Conservation (phyloP, 2,113 vertebrate genomes). For the Castor canadensis region DNA sequence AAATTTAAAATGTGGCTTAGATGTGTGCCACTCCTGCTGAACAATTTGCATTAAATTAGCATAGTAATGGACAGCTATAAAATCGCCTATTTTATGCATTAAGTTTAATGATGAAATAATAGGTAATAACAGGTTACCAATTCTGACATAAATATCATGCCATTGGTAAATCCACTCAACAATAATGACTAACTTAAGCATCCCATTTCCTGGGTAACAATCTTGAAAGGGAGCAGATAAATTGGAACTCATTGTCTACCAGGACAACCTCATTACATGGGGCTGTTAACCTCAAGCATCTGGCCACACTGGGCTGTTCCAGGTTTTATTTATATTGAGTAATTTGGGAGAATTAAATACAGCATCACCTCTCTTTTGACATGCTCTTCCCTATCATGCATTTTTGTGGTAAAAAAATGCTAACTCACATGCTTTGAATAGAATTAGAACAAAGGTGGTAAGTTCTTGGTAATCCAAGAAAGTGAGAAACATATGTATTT, state of each 20-base stretch:
- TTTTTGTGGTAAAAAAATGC: slow-evolving; percentile 55
- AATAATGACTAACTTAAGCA: slow-evolving; percentile 24
- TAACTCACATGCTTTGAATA: slow-evolving; percentile 51
- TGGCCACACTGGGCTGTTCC: slow-evolving; percentile 5
- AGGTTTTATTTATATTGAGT: slow-evolving; percentile 52
- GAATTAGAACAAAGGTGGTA: slow-evolving; percentile 66
- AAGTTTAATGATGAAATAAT: slow-evolving; percentile 75
- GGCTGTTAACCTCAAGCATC: slow-evolving; percentile 19
- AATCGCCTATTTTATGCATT: slow-evolving; percentile 54
- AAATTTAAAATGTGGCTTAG: background rate
- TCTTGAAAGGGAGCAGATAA: slow-evolving; percentile 46
- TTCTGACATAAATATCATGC: slow-evolving; percentile 49
- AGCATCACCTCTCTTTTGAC: slow-evolving; percentile 50
- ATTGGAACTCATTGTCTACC: slow-evolving; percentile 37
- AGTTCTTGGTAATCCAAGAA: slow-evolving; percentile 74
- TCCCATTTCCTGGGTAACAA: slow-evolving; percentile 28
- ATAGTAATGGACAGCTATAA: slow-evolving; percentile 60
- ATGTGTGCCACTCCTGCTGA: background rate
- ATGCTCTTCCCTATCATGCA: slow-evolving; percentile 42
- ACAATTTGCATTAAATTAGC: slow-evolving; percentile 69
- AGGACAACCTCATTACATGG: background rate
- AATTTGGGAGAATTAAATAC: slow-evolving; percentile 55
- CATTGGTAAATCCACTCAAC: slow-evolving; percentile 30
- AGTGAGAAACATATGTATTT: slow-evolving; percentile 77
- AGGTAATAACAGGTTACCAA: slow-evolving; percentile 57